phyloP scores from a whole-genome alignment of 2,113 vertebrate genomes.

The Laticauda laticaudata region DNA sequence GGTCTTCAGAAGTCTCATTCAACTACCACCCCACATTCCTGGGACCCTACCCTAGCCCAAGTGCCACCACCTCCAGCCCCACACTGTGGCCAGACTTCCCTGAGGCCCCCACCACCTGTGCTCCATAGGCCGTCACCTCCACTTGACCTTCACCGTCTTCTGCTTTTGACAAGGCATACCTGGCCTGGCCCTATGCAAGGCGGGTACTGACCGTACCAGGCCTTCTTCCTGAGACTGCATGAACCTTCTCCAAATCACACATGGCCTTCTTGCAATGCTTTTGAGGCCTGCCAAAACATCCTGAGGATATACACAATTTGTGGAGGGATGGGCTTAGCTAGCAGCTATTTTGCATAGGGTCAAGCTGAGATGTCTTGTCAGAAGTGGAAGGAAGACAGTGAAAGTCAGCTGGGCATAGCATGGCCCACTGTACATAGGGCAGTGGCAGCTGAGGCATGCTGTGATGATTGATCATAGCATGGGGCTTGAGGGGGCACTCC shows the following conservation, averaged over 20 bases:
- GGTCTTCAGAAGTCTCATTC: neutral
- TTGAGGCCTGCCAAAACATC: neutral
- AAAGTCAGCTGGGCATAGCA: neutral
- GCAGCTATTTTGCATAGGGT: neutral
- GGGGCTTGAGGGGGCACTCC: neutral
- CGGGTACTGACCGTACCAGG: neutral
- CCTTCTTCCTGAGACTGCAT: neutral
- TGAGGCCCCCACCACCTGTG: neutral
- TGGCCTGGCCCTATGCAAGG: neutral
- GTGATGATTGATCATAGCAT: neutral
- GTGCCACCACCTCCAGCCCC: neutral
- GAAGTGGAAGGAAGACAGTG: neutral
- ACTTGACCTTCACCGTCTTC: neutral
- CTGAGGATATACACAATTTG: neutral
- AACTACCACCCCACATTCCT: neutral
- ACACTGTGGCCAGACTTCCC: neutral
- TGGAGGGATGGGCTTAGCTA: neutral
- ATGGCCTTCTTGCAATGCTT: neutral
- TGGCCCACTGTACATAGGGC: neutral
- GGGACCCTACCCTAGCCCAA: neutral
- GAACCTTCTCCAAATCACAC: neutral
- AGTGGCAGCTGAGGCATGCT: neutral
- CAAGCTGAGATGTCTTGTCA: neutral
- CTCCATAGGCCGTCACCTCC: neutral
- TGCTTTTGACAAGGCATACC: neutral